These are phyloP conservation scores for Borostomias antarcticus DNA, from an alignment of 2,797 vertebrate species.

Conservation along the genomic window DNA sequence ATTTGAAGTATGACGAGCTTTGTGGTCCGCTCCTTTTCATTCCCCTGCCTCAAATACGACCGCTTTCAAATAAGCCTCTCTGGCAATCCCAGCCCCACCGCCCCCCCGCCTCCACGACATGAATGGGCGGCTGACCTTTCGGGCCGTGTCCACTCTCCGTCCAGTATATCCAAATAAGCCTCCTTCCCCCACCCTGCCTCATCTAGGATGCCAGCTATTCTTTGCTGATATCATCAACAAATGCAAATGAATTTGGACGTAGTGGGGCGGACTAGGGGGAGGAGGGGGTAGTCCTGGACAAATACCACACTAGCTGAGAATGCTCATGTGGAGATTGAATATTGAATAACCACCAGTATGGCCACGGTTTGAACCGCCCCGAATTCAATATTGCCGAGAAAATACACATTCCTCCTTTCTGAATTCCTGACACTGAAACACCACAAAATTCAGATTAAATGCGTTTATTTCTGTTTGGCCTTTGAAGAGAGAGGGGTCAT, in stretches of 20 bases:
- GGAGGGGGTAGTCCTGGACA: constrained; percentile 60
- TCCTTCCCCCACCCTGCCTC: constrained; percentile 53
- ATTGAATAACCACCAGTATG: constrained; percentile 64
- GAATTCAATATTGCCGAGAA: constrained; percentile 64
- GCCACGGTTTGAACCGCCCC: constrained; percentile 45
- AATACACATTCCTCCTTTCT: constrained; percentile 62
- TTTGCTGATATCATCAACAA: constrained; percentile 80
- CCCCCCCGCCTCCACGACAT: constrained; percentile 73
- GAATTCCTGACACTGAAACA: constrained; percentile 66
- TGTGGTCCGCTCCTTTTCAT: constrained; percentile 76
- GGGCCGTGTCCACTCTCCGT: constrained; percentile 78
- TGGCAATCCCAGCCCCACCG: constrained; percentile 61
- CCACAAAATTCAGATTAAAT: constrained; percentile 73
- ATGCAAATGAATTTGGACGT: constrained; percentile 78
- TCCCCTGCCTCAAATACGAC: constrained; percentile 68
- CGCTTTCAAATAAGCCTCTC: constrained; percentile 76
- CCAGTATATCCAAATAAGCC: constrained; percentile 74
- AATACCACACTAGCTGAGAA: constrained; percentile 69
- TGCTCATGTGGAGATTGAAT: constrained; percentile 64
- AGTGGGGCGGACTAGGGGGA: constrained; percentile 27
- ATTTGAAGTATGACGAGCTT: constrained; percentile 75
- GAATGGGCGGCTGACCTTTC: constrained; percentile 76
- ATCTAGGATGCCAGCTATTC: constrained; percentile 73
- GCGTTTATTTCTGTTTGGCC: constrained; percentile 74
- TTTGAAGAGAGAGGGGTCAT: constrained; percentile 81